These are phyloP conservation scores for Drosophila grimshawi DNA, from an alignment of 1,140 invertebrate species.

Conservation along the genomic window DNA sequence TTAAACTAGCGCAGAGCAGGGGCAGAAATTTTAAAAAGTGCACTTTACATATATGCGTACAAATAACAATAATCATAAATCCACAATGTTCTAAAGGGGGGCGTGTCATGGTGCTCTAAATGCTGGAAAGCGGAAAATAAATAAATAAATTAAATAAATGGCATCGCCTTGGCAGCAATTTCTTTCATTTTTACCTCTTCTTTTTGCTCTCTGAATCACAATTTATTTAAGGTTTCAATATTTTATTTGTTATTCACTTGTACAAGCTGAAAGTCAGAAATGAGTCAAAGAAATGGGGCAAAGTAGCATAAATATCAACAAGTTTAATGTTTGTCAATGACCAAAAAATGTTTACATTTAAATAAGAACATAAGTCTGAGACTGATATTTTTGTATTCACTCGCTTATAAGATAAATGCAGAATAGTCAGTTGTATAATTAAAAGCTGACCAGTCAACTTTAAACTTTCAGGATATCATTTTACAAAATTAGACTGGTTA, in stretches of 20 bases:
- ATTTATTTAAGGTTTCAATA: background rate
- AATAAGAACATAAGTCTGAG: too few species aligned
- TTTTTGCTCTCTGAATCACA: background rate
- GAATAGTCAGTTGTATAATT: too few species aligned
- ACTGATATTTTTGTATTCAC: too few species aligned
- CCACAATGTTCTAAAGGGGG: conserved; percentile 26
- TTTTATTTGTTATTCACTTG: conserved; percentile 3
- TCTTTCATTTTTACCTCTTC: background rate
- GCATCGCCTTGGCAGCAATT: background rate
- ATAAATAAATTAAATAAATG: background rate
- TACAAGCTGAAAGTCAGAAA: background rate
- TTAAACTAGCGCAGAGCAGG: conserved; percentile 1
- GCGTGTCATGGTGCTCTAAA: conserved; percentile 38
- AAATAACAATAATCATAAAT: conserved; percentile 74
- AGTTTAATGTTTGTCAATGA: background rate
- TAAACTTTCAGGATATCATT: too few species aligned
- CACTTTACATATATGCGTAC: conserved; percentile 13
- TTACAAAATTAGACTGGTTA: too few species aligned
- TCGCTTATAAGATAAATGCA: too few species aligned
- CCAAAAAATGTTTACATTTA: too few species aligned
- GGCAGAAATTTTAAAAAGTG: conserved; percentile 1
- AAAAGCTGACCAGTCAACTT: too few species aligned
- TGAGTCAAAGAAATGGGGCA: background rate
- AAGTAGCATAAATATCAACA: background rate
- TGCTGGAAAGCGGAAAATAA: conserved; percentile 17